Conservation (phyloP, 2,113 vertebrate genomes). For the Labeo catla region DNA sequence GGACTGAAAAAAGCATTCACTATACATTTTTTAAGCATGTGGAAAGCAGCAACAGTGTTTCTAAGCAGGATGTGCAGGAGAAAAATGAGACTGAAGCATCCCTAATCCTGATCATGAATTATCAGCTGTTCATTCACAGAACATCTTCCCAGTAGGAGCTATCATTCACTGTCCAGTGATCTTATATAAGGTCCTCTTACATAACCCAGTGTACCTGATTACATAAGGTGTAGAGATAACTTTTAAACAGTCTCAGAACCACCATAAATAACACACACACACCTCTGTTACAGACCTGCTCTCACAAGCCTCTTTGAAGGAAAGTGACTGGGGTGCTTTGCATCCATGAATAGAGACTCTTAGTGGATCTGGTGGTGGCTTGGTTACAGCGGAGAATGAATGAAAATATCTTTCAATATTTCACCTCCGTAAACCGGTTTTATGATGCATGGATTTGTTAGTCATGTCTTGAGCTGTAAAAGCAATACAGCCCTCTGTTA, state of each 20-base stretch:
- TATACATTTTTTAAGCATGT: neutral
- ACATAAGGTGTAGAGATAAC: constrained; percentile 57
- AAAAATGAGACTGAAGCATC: neutral
- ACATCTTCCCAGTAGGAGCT: neutral
- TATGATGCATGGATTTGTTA: neutral
- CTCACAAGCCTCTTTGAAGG: neutral
- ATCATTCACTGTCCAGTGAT: constrained; percentile 13
- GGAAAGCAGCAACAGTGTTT: neutral
- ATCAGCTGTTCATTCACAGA: neutral
- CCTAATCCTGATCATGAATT: neutral
- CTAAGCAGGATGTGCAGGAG: neutral
- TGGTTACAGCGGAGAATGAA: constrained; percentile 10
- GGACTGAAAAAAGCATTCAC: neutral
- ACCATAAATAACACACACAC: constrained; percentile 48
- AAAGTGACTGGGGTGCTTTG: constrained; percentile 1
- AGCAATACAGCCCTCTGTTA: neutral
- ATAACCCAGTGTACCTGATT: constrained; percentile 48
- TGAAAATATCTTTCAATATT: constrained; percentile 31
- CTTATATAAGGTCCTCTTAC: constrained; percentile 51
- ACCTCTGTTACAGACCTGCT: constrained; percentile 20
- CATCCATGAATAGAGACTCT: constrained; percentile 24
- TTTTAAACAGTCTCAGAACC: constrained; percentile 48
- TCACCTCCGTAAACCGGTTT: neutral
- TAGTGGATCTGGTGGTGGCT: constrained; percentile 3
- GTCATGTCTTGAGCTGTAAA: constrained; percentile 7